Evolutionary conservation across 2,113 vertebrate species (phyloP).

Genomic region (Atrichornis clamosus): DNA sequence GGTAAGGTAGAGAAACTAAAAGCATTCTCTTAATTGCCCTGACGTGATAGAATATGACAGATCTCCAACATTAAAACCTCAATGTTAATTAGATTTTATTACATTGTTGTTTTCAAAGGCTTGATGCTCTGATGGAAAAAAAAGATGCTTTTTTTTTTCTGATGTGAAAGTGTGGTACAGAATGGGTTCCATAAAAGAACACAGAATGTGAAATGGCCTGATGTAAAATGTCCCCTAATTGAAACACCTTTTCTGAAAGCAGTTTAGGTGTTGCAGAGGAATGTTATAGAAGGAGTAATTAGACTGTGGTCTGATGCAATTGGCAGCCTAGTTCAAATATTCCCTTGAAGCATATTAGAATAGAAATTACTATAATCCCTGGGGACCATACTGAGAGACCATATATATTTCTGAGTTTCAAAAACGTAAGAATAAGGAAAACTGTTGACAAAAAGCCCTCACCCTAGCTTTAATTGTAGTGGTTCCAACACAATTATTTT

Average conservation of each 20-base stretch:
- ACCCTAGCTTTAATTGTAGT: not conserved
- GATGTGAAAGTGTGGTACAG: not conserved
- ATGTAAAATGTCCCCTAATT: conserved; percentile 43
- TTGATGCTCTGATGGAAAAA: not conserved
- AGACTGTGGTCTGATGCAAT: conserved; percentile 11
- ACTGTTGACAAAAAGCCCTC: not conserved
- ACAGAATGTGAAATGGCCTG: not conserved
- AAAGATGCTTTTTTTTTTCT: not conserved
- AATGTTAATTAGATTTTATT: conserved; percentile 38
- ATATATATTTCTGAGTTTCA: not conserved
- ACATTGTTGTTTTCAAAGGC: not conserved
- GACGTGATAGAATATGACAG: not conserved
- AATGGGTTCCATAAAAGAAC: not conserved
- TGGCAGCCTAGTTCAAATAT: conserved; percentile 20
- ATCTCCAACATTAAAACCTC: not conserved
- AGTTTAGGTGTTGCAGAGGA: conserved; percentile 27
- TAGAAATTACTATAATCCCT: not conserved
- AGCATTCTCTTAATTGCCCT: not conserved
- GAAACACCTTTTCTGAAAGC: conserved; percentile 40
- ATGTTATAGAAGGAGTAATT: conserved; percentile 34
- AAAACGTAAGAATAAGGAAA: not conserved
- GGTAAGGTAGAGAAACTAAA: not conserved
- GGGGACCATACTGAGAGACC: not conserved
- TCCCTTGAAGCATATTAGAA: not conserved
- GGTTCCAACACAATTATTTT: not conserved